Conservation (phyloP, 1,140 invertebrate genomes). For the Rhynchophorus ferrugineus region DNA sequence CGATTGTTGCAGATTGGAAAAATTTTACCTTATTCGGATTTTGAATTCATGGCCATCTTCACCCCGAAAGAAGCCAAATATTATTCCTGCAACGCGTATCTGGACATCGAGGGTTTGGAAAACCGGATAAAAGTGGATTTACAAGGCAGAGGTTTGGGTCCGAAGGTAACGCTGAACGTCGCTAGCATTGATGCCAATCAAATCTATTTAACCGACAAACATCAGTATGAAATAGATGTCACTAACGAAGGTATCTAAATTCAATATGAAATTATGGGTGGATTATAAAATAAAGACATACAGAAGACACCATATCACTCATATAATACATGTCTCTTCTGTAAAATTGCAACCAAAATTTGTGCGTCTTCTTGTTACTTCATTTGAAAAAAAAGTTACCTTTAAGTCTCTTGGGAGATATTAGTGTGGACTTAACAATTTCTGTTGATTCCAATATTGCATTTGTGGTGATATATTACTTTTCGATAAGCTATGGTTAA, state of each 20-base stretch:
- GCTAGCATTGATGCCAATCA: constrained; percentile 27
- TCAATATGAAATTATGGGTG: neutral
- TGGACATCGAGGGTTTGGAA: constrained; percentile 29
- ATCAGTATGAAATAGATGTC: constrained; percentile 34
- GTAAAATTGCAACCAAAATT: no score
- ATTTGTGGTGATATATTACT: no score
- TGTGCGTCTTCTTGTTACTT: no score
- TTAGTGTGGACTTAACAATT: no score
- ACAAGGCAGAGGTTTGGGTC: constrained; percentile 30
- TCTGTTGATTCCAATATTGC: no score
- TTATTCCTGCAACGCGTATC: constrained; percentile 27
- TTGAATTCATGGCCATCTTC: constrained; percentile 31
- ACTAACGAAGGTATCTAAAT: constrained; percentile 23
- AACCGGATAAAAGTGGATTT: constrained; percentile 28
- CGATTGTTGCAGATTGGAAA: constrained; percentile 29
- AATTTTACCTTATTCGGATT: constrained; percentile 27
- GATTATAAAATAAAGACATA: no score
- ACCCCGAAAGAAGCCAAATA: constrained; percentile 18
- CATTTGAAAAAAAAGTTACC: no score
- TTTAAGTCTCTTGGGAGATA: no score
- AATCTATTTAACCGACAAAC: constrained; percentile 31
- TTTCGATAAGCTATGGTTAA: no score
- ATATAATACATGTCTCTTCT: no score
- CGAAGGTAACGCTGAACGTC: constrained; percentile 27
- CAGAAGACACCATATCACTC: no score